Percentiles rank a stretch among this genome's conserved stretches.
Conservation (phyloP, 2,797 vertebrate species). For the Micropoecilia bifurca region DNA sequence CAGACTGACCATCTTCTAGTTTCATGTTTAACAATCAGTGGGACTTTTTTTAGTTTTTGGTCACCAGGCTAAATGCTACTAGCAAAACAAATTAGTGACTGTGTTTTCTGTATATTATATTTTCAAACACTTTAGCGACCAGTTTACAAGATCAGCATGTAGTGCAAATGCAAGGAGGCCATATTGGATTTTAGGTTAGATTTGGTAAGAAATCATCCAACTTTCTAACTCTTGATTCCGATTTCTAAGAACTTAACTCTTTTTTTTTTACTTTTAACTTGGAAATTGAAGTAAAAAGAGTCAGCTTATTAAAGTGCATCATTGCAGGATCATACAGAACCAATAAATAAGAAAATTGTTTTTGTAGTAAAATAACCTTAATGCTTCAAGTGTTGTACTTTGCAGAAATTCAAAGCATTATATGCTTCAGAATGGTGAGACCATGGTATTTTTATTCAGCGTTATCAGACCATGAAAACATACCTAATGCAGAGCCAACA, state of each 20-base stretch:
- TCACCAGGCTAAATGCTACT: not conserved
- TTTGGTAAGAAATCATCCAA: not conserved
- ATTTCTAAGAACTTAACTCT: not conserved
- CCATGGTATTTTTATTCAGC: not conserved
- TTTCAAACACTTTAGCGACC: not conserved
- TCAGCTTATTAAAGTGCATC: not conserved
- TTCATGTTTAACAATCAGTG: not conserved
- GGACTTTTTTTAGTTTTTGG: not conserved
- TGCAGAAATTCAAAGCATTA: not conserved
- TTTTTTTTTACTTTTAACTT: not conserved
- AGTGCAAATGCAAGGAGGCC: not conserved
- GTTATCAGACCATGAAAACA: not conserved
- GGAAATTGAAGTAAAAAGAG: not conserved
- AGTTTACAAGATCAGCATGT: not conserved
- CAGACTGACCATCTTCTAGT: not conserved
- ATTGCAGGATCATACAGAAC: not conserved
- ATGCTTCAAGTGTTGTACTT: not conserved
- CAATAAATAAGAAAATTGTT: not conserved
- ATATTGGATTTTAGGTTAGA: not conserved
- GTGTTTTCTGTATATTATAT: not conserved
- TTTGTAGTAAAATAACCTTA: not conserved
- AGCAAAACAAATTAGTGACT: not conserved
- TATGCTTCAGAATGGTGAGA: too few species aligned
- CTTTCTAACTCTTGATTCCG: not conserved
- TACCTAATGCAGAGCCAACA: not conserved